Evolutionary conservation across 2,888 invertebrate species (phyloP).

Genomic region (Neoaliturus tenellus): DNA sequence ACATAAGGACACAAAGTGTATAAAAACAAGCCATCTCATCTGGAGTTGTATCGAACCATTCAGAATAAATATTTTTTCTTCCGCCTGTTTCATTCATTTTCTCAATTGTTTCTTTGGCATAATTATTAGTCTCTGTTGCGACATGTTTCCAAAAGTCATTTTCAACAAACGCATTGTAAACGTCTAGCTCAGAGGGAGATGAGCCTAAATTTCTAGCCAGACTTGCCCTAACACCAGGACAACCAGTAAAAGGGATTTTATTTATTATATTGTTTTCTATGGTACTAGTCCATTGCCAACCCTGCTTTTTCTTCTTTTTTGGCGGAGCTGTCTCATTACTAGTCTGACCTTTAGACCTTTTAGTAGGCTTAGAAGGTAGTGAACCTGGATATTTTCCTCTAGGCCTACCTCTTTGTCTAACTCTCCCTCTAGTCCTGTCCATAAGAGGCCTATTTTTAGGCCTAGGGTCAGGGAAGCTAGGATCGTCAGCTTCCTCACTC

Average conservation of each 20-base stretch:
- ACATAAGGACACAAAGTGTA: background rate
- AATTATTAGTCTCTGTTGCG: background rate
- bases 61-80: background rate
- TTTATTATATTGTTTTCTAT: background rate
- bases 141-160: background rate
- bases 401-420: background rate
- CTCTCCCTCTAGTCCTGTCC: too few relatives aligned
- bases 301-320: background rate
- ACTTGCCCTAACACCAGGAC: background rate
- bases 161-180: background rate
- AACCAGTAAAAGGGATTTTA: background rate
- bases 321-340: background rate
- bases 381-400: background rate
- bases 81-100: too few relatives aligned
- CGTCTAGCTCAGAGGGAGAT: background rate
- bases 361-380: background rate
- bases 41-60: background rate
- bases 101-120: too few relatives aligned
- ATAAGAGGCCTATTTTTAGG: too few relatives aligned
- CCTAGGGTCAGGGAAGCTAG: too few relatives aligned
- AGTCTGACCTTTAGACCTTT: background rate
- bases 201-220: background rate
- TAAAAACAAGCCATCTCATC: background rate
- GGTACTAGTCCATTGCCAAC: background rate
- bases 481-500: too few relatives aligned